phyloP scores from a whole-genome alignment of 2,797 vertebrate genomes.

The Urocyon cinereoargenteus region DNA sequence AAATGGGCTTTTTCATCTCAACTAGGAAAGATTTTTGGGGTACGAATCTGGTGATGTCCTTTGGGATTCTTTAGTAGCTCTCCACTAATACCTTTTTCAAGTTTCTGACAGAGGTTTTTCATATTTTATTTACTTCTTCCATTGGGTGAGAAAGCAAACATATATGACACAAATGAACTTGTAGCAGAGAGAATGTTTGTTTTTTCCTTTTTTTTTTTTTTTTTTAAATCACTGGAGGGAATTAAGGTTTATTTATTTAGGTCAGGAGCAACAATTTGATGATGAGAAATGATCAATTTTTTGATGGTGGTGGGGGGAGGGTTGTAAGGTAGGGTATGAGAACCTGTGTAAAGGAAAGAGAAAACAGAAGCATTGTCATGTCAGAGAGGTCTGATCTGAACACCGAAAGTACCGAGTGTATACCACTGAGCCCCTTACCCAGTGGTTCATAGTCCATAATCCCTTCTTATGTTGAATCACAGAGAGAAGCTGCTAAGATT shows the following conservation, averaged over 20 bases:
- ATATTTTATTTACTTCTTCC: constrained; percentile 64
- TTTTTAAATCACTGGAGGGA: constrained; percentile 40
- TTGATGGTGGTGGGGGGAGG: constrained; percentile 57
- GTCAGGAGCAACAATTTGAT: constrained; percentile 74
- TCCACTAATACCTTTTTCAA: constrained; percentile 74
- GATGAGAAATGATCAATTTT: constrained; percentile 70
- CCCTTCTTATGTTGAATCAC: background rate
- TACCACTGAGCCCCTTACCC: background rate
- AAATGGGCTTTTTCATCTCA: constrained; percentile 66
- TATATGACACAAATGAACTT: constrained; percentile 78
- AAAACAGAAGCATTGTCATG: constrained; percentile 65
- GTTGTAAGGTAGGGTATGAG: constrained; percentile 74
- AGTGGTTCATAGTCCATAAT: rapidly evolving
- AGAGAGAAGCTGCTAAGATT: background rate
- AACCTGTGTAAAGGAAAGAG: constrained; percentile 65
- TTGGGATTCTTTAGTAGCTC: background rate
- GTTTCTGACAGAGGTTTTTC: constrained; percentile 73
- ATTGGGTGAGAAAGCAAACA: constrained; percentile 76
- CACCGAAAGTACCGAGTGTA: background rate
- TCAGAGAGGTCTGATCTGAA: constrained; percentile 67
- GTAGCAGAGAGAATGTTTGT: constrained; percentile 70
- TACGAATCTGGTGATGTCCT: constrained; percentile 58
- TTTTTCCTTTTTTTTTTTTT: constrained; percentile 72
- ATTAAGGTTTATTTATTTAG: constrained; percentile 67
- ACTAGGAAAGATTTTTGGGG: constrained; percentile 41